Evolutionary conservation across 2,113 vertebrate species (phyloP).

Genomic region (Tringa solitaria): DNA sequence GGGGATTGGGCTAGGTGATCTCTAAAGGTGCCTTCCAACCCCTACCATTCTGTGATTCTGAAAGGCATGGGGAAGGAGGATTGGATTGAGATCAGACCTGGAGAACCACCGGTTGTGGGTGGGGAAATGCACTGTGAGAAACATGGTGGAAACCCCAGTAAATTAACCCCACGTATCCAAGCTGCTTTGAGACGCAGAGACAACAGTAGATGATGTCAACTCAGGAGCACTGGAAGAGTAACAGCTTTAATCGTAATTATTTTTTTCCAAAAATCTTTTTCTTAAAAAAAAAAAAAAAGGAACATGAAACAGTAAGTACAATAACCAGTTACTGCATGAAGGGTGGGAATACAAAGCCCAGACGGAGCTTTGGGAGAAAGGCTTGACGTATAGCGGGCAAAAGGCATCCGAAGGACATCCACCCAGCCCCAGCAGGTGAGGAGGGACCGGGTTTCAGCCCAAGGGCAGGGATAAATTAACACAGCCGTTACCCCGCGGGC

Average conservation of each 20-base stretch:
- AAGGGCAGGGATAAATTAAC: background rate
- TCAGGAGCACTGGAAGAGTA: background rate
- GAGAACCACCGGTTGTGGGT: background rate
- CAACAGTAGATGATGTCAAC: background rate
- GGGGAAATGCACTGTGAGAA: background rate
- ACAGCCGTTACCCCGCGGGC: rapidly evolving
- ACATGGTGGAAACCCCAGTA: background rate
- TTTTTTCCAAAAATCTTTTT: background rate
- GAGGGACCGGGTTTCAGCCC: background rate
- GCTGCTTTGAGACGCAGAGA: background rate
- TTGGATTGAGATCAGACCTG: rapidly evolving
- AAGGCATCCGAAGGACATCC: background rate
- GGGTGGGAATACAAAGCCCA: background rate
- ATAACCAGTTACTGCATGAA: background rate
- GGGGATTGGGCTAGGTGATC: background rate
- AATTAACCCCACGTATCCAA: background rate
- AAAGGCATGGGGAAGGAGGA: background rate
- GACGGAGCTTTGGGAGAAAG: background rate
- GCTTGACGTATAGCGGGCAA: rapidly evolving
- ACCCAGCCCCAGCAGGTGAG: background rate
- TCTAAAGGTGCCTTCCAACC: background rate
- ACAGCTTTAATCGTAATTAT: background rate
- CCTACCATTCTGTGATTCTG: background rate
- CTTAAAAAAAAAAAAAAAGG: background rate
- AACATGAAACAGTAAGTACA: background rate